Percentiles rank a stretch among this genome's conserved stretches.
These are phyloP conservation scores for Aphrophora alni DNA, from an alignment of 2,888 invertebrate genomes.

Conservation along the genomic window DNA sequence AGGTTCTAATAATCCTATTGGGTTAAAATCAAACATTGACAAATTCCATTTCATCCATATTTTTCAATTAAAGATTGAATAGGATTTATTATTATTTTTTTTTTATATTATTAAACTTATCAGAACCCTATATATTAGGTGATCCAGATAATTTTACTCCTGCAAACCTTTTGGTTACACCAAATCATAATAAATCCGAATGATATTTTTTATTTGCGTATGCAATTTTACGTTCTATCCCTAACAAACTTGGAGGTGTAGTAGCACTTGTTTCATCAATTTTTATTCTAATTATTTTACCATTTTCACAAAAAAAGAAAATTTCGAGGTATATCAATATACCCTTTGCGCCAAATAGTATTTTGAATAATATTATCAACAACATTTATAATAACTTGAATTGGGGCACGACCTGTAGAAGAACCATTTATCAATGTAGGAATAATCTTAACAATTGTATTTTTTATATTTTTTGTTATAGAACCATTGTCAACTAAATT, in stretches of 20 bases:
- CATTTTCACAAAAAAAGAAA: conserved; percentile 64
- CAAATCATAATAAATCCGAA: conserved; percentile 81
- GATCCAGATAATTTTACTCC: conserved; percentile 78
- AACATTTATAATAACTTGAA: conserved; percentile 70
- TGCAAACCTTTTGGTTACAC: conserved; percentile 72
- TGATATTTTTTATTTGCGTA: conserved; percentile 86
- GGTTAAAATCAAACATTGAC: neutral
- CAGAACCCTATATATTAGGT: conserved; percentile 66
- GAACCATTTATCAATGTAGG: conserved; percentile 67
- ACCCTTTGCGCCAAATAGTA: conserved; percentile 57
- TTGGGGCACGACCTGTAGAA: conserved; percentile 74
- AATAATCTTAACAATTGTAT: conserved; percentile 66
- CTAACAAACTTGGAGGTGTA: conserved; percentile 80
- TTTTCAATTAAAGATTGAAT: conserved; percentile 67
- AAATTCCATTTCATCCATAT: conserved; percentile 55
- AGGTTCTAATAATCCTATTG: neutral
- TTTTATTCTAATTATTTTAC: conserved; percentile 68
- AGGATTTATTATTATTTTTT: neutral
- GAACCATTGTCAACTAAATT: neutral
- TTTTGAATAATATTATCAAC: conserved; percentile 65
- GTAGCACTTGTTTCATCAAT: conserved; percentile 70
- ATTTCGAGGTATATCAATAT: conserved; percentile 67
- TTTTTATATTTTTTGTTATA: conserved; percentile 65
- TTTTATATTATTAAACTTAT: conserved; percentile 59
- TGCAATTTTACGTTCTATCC: conserved; percentile 79